Base-by-base conservation (phyloP, 53 echinoderm and acorn worm genomes). In the Mesocentrotus franciscanus region DNA sequence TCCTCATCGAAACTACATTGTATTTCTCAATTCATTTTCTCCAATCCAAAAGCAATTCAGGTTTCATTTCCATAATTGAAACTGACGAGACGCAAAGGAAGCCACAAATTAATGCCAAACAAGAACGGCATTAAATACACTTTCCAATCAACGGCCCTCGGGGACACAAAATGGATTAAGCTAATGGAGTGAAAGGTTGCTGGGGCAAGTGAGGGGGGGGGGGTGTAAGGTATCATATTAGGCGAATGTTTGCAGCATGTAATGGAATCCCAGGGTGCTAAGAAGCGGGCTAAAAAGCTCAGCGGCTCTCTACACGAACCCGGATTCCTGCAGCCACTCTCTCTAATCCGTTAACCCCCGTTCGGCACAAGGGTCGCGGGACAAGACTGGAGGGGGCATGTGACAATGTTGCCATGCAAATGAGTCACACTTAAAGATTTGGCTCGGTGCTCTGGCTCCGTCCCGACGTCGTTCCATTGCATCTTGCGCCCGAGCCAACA, bases 401-500 rank as follows among this genome's bases (percentile, higher is more conserved):
- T 79, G 94, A 79, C 94, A 29, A 93, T 78, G 94, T 81, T 93
- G 78, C 94, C 94, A 93, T 93, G 94, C 60, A 60, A 81, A 81
- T 93, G 94, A 93, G 94, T 93, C 94, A 93, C 94, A 78, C 60
- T 56, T 93, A 6, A 26, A 10, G 56, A 71, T 92, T 72, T 74
- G 71, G 72, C 93, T 71, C n/a, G 42, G 34, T 56, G 72, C 76
- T 10, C 93, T 72, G 56, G 93, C 93, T 68, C 24, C 27, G 49
- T 74, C 75, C 71, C 75, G 56, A 56, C 87, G 34, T 87, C 39
- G 57, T 13, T 87, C 58, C 87, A 87, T 56, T 87, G 87, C 81
- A 58, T 87, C 57, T 87, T 87, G 87, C 87, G 87, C 11, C 78
- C 33, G 60, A 79, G 94, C 94, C 83, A 81, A 83, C 94, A 93